Conservation (phyloP, 37 sponge, comb jelly and placozoan species). For the Hexactinellida sp. region DNA sequence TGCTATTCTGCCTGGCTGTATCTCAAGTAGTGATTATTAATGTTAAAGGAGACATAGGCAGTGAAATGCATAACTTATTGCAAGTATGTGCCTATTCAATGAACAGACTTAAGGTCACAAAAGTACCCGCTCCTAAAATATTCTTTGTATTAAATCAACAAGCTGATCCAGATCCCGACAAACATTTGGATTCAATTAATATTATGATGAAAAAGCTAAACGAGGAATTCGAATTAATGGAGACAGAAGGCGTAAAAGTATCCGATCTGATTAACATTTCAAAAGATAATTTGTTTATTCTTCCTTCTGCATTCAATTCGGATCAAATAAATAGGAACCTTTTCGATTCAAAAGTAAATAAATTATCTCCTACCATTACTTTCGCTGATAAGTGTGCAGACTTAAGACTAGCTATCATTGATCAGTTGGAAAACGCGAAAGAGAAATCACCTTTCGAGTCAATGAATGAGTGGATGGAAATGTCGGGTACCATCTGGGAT, state of each 20-base stretch:
- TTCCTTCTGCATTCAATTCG: constrained; percentile 7
- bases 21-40: constrained; percentile 5
- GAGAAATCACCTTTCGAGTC: background rate
- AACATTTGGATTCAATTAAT: background rate
- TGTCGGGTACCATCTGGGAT: background rate
- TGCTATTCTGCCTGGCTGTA: background rate
- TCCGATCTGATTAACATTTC: background rate
- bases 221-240: background rate
- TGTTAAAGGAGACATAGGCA: background rate
- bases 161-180: constrained; percentile 7
- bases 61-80: background rate
- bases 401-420: background rate
- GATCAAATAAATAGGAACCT: background rate
- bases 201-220: background rate
- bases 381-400: constrained; percentile 1
- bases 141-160: constrained; percentile 9
- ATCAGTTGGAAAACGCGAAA: background rate
- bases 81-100: background rate
- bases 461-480: constrained; percentile 5
- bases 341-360: background rate
- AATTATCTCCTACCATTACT: background rate
- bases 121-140: background rate
- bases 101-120: background rate
- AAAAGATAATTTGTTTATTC: background rate
- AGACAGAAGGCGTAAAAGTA: background rate